Conservation (phyloP, 2,888 invertebrate genomes). For the Lasioglossum villosulum region DNA sequence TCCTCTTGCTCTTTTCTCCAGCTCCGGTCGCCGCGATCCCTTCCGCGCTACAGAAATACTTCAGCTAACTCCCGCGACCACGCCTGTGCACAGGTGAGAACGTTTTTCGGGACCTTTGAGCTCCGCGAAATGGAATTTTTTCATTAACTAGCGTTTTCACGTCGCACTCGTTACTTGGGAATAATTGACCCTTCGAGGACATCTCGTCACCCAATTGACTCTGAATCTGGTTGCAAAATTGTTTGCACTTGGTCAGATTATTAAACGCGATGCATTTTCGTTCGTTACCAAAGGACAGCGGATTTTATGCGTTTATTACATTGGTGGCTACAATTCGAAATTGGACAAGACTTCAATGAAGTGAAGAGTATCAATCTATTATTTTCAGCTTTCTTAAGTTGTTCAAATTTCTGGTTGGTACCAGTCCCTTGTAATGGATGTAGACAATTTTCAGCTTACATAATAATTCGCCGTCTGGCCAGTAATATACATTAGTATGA, state of each 20-base stretch:
- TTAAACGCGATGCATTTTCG: background rate
- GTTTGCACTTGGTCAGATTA: background rate
- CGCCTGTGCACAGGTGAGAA: constrained; percentile 61
- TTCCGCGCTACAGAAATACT: constrained; percentile 59
- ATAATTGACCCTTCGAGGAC: background rate
- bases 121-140: background rate
- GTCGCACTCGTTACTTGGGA: no score
- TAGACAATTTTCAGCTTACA: no score
- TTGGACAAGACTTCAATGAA: no score
- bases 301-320: background rate
- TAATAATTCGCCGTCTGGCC: no score
- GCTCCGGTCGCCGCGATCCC: constrained; percentile 25
- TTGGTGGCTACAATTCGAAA: no score
- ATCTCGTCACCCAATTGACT: background rate
- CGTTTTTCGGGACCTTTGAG: background rate
- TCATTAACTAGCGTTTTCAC: background rate
- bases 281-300: background rate
- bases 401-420: background rate
- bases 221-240: background rate
- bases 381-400: background rate
- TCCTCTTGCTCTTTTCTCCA: constrained; percentile 54
- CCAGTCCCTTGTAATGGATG: background rate
- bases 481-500: no score
- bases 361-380: no score
- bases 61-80: constrained; percentile 64